These are phyloP conservation scores for Eutolmus rufibarbis DNA, from an alignment of 2,888 invertebrate genomes.

Conservation along the genomic window DNA sequence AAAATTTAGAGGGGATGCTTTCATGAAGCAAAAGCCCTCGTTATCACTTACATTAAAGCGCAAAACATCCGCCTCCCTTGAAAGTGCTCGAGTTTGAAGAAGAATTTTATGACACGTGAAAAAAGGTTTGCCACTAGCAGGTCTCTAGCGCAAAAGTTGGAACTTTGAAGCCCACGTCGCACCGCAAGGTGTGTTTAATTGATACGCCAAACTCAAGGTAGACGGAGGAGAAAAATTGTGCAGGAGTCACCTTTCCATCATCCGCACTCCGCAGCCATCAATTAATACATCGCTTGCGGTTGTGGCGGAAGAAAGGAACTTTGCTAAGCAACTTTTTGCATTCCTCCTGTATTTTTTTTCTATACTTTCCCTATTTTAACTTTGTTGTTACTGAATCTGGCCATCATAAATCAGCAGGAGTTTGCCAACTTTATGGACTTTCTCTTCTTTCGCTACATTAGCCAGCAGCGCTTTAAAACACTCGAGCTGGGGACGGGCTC, in stretches of 20 bases:
- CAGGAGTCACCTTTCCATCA: neutral
- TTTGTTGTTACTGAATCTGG: neutral
- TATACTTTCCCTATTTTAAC: neutral
- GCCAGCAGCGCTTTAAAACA: neutral
- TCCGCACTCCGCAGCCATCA: neutral
- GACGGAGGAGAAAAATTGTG: neutral
- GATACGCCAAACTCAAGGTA: neutral
- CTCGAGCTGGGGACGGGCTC: neutral
- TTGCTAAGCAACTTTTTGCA: neutral
- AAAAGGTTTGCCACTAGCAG: neutral
- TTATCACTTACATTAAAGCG: neutral
- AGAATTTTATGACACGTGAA: neutral
- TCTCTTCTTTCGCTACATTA: conserved; percentile 7
- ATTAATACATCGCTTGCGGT: neutral
- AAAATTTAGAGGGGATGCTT: neutral
- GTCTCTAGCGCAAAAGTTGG: neutral
- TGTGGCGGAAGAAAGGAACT: neutral
- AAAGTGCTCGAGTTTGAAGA: neutral
- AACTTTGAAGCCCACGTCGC: neutral
- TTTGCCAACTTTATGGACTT: neutral
- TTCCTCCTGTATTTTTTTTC: neutral
- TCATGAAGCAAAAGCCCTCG: neutral
- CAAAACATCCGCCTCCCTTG: neutral
- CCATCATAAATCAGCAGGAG: neutral
- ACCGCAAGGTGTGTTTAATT: neutral